A percentile compares a stretch with the other conserved stretches of the same genome.
Evolutionary conservation across 1,140 invertebrate genomes (phyloP).

Genomic region (Drosophila sp.): DNA sequence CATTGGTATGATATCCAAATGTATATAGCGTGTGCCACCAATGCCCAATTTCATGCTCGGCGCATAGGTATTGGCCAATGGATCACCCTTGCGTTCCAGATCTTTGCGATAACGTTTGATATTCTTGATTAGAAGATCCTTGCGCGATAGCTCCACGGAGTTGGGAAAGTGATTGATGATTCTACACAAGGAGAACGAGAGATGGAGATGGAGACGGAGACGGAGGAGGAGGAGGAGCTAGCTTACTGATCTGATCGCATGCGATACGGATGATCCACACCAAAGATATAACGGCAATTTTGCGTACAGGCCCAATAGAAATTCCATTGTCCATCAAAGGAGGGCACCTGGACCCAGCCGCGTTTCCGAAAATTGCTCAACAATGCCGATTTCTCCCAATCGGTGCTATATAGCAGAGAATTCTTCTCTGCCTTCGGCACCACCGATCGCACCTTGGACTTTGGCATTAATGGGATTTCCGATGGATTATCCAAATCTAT

Average conservation of each 20-base stretch:
- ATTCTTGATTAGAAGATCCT: conserved; percentile 97
- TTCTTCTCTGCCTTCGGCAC: conserved; percentile 6
- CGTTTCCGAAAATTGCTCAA: conserved; percentile 58
- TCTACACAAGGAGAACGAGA: conserved; percentile 37
- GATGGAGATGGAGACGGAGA: too few species aligned
- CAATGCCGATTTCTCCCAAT: conserved; percentile 56
- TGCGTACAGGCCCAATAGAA: conserved; percentile 68
- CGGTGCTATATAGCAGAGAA: conserved; percentile 55
- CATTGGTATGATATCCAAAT: conserved; percentile 95
- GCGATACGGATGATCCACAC: conserved; percentile 69
- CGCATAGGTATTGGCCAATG: conserved; percentile 88
- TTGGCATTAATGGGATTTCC: not conserved
- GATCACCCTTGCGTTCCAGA: conserved; percentile 93
- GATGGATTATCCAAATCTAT: not conserved
- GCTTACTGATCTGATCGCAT: conserved; percentile 75
- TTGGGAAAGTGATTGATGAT: conserved; percentile 96
- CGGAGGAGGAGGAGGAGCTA: not conserved
- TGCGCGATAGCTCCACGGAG: conserved; percentile 96
- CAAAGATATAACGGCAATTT: conserved; percentile 68
- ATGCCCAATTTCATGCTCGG: conserved; percentile 85
- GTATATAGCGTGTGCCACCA: conserved; percentile 89
- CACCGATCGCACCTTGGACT: conserved; percentile 9
- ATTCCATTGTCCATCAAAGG: conserved; percentile 62
- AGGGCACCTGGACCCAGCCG: conserved; percentile 57
- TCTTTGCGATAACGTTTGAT: conserved; percentile 97